Percentiles rank a stretch among this genome's conserved stretches.
Evolutionary conservation across 2,888 invertebrate genomes (phyloP).

Genomic region (Epistrophe eligans): DNA sequence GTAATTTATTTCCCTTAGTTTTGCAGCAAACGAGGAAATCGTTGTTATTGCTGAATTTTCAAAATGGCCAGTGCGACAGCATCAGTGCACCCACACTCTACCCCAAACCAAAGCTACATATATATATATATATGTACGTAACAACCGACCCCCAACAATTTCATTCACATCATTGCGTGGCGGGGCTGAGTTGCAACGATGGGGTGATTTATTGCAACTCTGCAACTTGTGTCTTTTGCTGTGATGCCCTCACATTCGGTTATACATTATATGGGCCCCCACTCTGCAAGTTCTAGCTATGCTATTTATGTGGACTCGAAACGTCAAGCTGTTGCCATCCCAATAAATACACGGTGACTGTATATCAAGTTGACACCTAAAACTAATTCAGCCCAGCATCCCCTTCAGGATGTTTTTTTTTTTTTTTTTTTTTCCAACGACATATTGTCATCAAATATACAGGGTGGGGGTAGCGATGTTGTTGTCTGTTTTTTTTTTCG

Average conservation of each 20-base stretch:
- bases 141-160: slow-evolving; percentile 3
- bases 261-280: neutral
- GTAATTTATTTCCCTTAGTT: slow-evolving; percentile 70
- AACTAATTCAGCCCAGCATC: slow-evolving; percentile 69
- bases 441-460: slow-evolving; percentile 54
- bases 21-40: slow-evolving; percentile 62
- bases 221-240: slow-evolving; percentile 71
- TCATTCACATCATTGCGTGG: slow-evolving; percentile 31
- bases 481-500: slow-evolving; percentile 2
- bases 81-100: neutral
- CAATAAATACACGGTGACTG: slow-evolving; percentile 70
- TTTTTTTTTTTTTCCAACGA: slow-evolving; percentile 27
- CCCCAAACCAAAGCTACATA: neutral
- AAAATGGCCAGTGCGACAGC: slow-evolving; percentile 65
- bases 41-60: slow-evolving; percentile 75
- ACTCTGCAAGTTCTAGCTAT: neutral
- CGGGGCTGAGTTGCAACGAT: slow-evolving; percentile 63
- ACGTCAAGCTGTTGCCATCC: slow-evolving; percentile 73
- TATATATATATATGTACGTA: too few species aligned
- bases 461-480: neutral
- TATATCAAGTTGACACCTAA: slow-evolving; percentile 76
- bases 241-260: slow-evolving; percentile 21
- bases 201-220: slow-evolving; percentile 75
- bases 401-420: slow-evolving; percentile 31
- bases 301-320: slow-evolving; percentile 47